Percentiles rank a stretch among this genome's conserved stretches.
phyloP scores from a whole-genome alignment of 2,888 invertebrate genomes.

The Buathra laborator region DNA sequence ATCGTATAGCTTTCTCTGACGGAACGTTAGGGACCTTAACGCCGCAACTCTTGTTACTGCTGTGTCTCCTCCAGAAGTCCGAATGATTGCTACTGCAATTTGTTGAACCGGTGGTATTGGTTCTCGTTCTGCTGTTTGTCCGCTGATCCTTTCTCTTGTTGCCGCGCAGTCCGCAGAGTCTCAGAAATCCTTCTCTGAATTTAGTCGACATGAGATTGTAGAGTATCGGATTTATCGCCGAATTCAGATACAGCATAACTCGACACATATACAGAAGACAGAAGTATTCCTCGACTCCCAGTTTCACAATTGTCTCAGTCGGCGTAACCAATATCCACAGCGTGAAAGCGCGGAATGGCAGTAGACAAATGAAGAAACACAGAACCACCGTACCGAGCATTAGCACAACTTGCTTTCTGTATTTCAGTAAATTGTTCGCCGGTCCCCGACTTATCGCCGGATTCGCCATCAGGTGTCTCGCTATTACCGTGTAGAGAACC shows the following conservation, averaged over 20 bases:
- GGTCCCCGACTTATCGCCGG: slow-evolving; percentile 89
- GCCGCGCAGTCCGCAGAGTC: slow-evolving; percentile 86
- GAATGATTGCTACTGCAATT: slow-evolving; percentile 81
- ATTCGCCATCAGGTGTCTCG: slow-evolving; percentile 93
- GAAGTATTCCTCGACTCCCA: slow-evolving; percentile 94
- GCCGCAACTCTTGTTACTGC: slow-evolving; percentile 83
- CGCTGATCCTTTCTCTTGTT: slow-evolving; percentile 73
- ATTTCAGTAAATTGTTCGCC: slow-evolving; percentile 88
- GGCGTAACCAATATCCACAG: slow-evolving; percentile 94
- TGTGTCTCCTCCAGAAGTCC: slow-evolving; percentile 88
- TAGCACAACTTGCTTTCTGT: slow-evolving; percentile 93
- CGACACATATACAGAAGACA: slow-evolving; percentile 94
- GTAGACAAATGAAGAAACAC: slow-evolving; percentile 95
- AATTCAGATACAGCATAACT: slow-evolving; percentile 95
- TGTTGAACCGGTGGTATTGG: slow-evolving; percentile 79
- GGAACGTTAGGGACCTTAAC: slow-evolving; percentile 75
- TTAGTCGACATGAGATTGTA: slow-evolving; percentile 97
- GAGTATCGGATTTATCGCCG: slow-evolving; percentile 95
- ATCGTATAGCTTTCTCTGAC: slow-evolving; percentile 67
- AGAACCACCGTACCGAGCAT: slow-evolving; percentile 96
- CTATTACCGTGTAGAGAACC: slow-evolving; percentile 94
- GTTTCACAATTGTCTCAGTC: slow-evolving; percentile 87
- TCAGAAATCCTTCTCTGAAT: slow-evolving; percentile 93
- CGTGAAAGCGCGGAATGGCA: slow-evolving; percentile 95
- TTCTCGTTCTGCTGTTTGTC: slow-evolving; percentile 75